Conservation (phyloP, 2,888 invertebrate genomes). For the Folsomia manolachei region DNA sequence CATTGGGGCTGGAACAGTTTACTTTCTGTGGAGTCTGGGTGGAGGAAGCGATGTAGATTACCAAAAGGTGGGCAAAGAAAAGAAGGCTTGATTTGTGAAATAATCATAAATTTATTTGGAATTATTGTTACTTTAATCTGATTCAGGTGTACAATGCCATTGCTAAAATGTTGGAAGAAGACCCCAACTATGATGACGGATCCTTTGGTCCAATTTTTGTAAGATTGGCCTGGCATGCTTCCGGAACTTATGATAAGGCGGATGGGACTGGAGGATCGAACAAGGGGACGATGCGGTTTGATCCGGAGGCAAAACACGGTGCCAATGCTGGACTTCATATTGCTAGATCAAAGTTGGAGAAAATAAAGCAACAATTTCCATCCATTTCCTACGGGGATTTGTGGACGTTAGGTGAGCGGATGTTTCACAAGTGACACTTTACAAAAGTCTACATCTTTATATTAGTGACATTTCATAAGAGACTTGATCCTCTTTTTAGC, state of each 20-base stretch:
- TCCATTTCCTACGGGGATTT: slow-evolving; percentile 41
- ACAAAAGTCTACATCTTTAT: too few relatives aligned
- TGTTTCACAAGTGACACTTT: too few relatives aligned
- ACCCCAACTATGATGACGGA: slow-evolving; percentile 38
- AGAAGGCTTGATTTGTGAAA: too few relatives aligned
- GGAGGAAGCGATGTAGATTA: slow-evolving; percentile 27
- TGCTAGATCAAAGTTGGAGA: slow-evolving; percentile 38
- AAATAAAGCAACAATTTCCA: slow-evolving; percentile 36
- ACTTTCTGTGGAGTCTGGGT: slow-evolving; percentile 28
- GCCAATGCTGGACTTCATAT: slow-evolving; percentile 40
- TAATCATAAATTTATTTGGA: too few relatives aligned
- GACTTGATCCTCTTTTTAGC: too few relatives aligned
- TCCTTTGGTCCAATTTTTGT: slow-evolving; percentile 40
- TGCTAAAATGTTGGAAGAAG: slow-evolving; percentile 36
- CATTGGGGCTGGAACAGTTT: slow-evolving; percentile 33
- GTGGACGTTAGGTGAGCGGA: slow-evolving; percentile 42
- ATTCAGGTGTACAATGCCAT: slow-evolving; percentile 40
- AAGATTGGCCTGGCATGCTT: slow-evolving; percentile 40
- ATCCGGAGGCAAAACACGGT: slow-evolving; percentile 38
- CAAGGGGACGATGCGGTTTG: slow-evolving; percentile 40
- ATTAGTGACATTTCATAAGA: too few relatives aligned
- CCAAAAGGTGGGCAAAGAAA: slow-evolving; percentile 28
- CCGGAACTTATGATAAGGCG: slow-evolving; percentile 41
- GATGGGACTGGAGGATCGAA: slow-evolving; percentile 33
- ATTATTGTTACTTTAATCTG: too few relatives aligned